Conservation (phyloP, 2,113 vertebrate species). For the Pavo muticus region DNA sequence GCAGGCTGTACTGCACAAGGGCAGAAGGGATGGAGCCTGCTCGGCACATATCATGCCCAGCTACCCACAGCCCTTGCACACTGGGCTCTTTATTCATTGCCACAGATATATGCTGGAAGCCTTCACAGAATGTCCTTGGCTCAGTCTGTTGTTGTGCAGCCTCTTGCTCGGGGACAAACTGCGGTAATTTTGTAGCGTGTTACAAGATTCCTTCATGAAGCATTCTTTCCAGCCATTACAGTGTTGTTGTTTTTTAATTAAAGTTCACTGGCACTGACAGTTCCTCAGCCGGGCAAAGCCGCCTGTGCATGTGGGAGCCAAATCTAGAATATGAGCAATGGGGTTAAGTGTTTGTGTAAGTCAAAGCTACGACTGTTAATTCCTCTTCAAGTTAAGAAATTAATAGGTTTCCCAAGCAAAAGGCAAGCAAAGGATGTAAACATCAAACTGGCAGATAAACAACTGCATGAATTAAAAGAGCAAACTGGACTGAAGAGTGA, state of each 20-base stretch:
- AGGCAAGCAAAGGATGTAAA: neutral
- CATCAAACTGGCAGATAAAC: neutral
- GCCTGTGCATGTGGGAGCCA: neutral
- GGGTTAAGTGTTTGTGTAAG: neutral
- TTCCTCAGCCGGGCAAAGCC: conserved; percentile 6
- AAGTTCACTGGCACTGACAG: neutral
- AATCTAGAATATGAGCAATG: neutral
- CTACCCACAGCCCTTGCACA: neutral
- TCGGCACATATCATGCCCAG: accelerated
- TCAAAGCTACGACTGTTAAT: neutral
- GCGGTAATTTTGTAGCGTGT: conserved; percentile 5
- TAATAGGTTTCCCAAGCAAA: neutral
- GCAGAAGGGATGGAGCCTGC: neutral
- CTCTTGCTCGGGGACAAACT: conserved; percentile 6
- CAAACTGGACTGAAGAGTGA: neutral
- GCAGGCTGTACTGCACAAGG: accelerated
- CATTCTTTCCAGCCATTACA: conserved; percentile 57
- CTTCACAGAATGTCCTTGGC: conserved; percentile 65
- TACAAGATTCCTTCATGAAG: conserved; percentile 17
- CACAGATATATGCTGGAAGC: neutral
- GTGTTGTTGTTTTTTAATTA: neutral
- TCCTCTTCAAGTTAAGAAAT: neutral
- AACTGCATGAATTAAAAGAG: neutral
- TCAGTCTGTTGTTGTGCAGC: neutral
- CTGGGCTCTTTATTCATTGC: neutral